Evolutionary conservation across 2,113 vertebrate species (phyloP), one percentile per base, ranked within the genome.

Genomic region (Emydura subglobosa): DNA sequence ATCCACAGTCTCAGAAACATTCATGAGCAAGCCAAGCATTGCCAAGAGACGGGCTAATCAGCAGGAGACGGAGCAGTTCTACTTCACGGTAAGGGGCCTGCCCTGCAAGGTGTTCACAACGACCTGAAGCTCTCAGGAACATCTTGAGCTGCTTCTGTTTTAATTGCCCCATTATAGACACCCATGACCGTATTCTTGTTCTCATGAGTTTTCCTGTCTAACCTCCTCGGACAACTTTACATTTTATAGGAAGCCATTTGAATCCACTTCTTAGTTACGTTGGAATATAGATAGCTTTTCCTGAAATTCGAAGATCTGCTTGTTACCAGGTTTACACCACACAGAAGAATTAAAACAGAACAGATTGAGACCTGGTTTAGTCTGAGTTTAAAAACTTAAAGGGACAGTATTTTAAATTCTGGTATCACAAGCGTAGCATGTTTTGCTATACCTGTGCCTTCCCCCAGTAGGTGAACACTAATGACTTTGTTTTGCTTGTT

Each of bases 51-150:
- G 99, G 57, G 99, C 99, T 95, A 99, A 99, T 97, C 99, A 99
- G 98, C 99, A 99, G 97, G 99, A 99, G 98, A 99, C 99, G 0
- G 99, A 99, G 98, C 99, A 99, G 98, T 99, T 99, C 97, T 99
- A 99, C 97, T 99, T 99, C 98, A 99, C 99, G 87, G 99, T 99
- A 96, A 98, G 99, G 87, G 78, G 13, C 17, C 76, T 7, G 4
- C 13, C 31, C 39, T 55, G 0, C 3, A 19, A 34, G 31, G 81
- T 82, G 53, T 82, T 89, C n/a, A 31, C 16, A 14, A 22, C 39
- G 44, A 47, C 44, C 83, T 49, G 24, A 39, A 79, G 49, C 19
- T 55, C 27, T 57, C 2, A 54, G 25, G 39, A 82, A 29, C 39
- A 7, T 3, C 16, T 25, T 24, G 72, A 76, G 39, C 12, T 78